A percentile compares a stretch with the other conserved stretches of the same genome.
Evolutionary conservation across 2,113 vertebrate genomes (phyloP).

Genomic region (Gnathonemus echidnorhynchus): DNA sequence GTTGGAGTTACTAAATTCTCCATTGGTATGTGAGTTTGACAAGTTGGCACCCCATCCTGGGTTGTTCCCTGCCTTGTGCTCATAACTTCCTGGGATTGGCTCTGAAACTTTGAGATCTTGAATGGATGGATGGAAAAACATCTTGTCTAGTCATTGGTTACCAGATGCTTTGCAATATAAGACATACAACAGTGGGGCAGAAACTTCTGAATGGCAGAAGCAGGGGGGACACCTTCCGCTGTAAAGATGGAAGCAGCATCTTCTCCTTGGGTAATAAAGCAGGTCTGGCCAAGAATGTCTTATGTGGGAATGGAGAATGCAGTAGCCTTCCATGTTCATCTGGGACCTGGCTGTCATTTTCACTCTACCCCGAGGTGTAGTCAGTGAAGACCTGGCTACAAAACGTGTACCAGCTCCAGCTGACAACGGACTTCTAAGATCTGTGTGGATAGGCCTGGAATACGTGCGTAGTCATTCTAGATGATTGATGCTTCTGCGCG

Average conservation of each 20-base stretch:
- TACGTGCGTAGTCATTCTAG: not conserved
- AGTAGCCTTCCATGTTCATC: not conserved
- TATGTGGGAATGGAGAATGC: not conserved
- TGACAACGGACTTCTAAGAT: not conserved
- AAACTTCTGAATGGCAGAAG: not conserved
- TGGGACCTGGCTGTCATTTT: not conserved
- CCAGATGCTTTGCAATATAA: not conserved
- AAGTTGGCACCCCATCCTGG: not conserved
- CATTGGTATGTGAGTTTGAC: not conserved
- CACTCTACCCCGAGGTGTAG: not conserved
- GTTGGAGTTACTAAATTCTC: not conserved
- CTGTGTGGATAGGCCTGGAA: not conserved
- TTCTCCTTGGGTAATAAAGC: not conserved
- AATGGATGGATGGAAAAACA: not conserved
- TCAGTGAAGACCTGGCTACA: not conserved
- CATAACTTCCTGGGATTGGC: not conserved
- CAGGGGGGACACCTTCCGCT: not conserved
- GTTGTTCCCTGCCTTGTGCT: not conserved
- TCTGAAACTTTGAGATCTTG: not conserved
- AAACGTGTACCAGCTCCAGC: not conserved
- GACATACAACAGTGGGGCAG: not conserved
- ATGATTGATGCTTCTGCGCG: not conserved
- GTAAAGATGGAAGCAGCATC: not conserved
- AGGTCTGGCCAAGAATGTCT: not conserved
- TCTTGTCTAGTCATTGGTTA: not conserved